Base-by-base conservation (phyloP, 2,888 invertebrate genomes). In the Tachina fera region DNA sequence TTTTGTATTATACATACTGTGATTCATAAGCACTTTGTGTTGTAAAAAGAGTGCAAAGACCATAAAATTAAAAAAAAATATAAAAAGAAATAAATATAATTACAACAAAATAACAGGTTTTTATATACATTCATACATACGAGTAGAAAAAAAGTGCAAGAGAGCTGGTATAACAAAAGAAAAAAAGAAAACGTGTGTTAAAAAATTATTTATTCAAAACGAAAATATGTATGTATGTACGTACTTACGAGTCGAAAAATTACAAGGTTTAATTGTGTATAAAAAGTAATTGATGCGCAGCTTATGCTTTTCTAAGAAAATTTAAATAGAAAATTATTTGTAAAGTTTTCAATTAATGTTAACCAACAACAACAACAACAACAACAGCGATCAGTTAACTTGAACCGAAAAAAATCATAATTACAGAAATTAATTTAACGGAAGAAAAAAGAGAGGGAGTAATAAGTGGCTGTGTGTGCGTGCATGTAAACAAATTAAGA, bases 11-110 rank as follows among this genome's bases (percentile, higher is more conserved):
- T 43, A 61, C 43, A 41, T 53, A 76, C 72, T 76, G 79, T 86
- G 86, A 86, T 83, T 86, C 86, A 86, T 76, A 61, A 70, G 74
- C 63, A 61, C 65, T 77, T 70, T 65, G 81, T 81, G 41, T 63
- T 61, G 60, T 74, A 81, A 84, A 71, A 84, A 86, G 83, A 86
- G 86, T 86, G 86, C 86, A 86, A 83, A 86, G 83, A 86, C 83
- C 79, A 86, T 83, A 74, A 83, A 83, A 83, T 72, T 72, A 22
- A 67, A 77, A 53, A 75, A 60, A 68, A 61, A 71, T 65, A 47
- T 22, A 19, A 58, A 47, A 72, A n/a, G 43, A 49, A 71, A 39
- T 11, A 39, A 70, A 65, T 41, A 51, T 47, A 71, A 83, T 58
- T 65, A 58, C 49, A 77, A 75, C 47, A 71, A 82, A 77, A 77